phyloP scores from a whole-genome alignment of 2,797 vertebrate species.

The Capromys pilorides region DNA sequence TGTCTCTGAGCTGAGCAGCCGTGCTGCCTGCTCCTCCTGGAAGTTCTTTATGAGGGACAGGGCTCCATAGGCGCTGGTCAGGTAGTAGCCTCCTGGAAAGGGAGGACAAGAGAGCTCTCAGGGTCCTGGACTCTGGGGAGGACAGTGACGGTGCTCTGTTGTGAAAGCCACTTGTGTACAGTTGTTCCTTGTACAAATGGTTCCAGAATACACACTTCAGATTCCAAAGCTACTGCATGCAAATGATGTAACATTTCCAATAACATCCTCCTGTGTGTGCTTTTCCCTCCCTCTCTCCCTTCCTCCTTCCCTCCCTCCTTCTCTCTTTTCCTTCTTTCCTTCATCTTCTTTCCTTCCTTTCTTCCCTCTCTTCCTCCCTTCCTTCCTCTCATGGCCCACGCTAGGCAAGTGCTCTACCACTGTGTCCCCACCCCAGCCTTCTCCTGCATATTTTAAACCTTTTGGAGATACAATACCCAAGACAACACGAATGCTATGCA shows the following conservation, averaged over 20 bases:
- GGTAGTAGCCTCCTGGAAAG: conserved; percentile 94
- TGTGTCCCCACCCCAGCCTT: neutral
- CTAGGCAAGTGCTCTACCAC: neutral
- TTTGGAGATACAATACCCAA: neutral
- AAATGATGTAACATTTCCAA: neutral
- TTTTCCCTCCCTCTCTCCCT: neutral
- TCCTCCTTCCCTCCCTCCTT: no score
- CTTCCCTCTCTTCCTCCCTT: neutral
- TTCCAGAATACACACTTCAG: neutral
- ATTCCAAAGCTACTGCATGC: neutral
- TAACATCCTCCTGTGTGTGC: neutral
- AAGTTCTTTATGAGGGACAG: conserved; percentile 98
- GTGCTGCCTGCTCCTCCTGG: conserved; percentile 97
- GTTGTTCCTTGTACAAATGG: neutral
- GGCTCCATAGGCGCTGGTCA: conserved; percentile 97
- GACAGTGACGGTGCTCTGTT: accelerated
- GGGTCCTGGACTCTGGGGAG: neutral
- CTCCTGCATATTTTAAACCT: neutral
- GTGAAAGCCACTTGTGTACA: neutral
- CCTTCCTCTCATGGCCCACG: neutral
- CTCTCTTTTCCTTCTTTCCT: neutral
- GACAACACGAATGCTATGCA: neutral
- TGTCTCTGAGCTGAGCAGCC: conserved; percentile 94
- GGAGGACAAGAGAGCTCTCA: conserved; percentile 55
- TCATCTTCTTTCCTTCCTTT: no score